A percentile compares a stretch with the other conserved stretches of the same genome.
These are phyloP conservation scores for Pelobates cultripes DNA, from an alignment of 2,797 vertebrate species.

Conservation along the genomic window DNA sequence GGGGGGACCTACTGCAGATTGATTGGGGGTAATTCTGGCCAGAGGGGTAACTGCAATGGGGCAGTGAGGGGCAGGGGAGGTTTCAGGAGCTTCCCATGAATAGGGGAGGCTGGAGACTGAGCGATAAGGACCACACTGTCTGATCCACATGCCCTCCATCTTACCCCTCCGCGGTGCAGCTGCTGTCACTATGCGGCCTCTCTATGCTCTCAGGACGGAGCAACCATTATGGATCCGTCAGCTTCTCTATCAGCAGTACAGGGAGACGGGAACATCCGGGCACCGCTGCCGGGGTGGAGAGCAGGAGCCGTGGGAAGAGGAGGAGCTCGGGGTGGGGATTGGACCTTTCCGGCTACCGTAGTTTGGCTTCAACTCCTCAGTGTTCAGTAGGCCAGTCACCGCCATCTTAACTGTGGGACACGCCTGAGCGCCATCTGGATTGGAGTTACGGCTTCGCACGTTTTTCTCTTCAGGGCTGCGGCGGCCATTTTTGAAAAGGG, in stretches of 20 bases:
- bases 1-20: not conserved
- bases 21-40: not conserved
- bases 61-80: not conserved
- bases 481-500: conserved; percentile 13
- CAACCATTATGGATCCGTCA: conserved; percentile 39
- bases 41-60: not conserved
- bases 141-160: conserved; percentile 29
- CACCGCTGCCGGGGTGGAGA: conserved; percentile 33
- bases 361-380: conserved; percentile 11
- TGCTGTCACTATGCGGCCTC: conserved; percentile 25
- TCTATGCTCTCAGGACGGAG: conserved; percentile 45
- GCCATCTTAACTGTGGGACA: conserved; percentile 42
- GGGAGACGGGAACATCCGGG: conserved; percentile 37
- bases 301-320: conserved; percentile 23
- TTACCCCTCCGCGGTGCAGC: conserved; percentile 34
- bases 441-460: not conserved
- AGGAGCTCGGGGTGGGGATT: not conserved
- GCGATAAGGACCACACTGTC: not conserved
- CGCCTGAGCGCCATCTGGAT: not conserved
- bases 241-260: conserved; percentile 35
- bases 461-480: not conserved
- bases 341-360: conserved; percentile 1
- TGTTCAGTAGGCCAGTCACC: not conserved
- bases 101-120: not conserved
- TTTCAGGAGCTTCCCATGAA: not conserved